phyloP scores from a whole-genome alignment of 2,797 vertebrate species.

The Sebastes umbrosus region DNA sequence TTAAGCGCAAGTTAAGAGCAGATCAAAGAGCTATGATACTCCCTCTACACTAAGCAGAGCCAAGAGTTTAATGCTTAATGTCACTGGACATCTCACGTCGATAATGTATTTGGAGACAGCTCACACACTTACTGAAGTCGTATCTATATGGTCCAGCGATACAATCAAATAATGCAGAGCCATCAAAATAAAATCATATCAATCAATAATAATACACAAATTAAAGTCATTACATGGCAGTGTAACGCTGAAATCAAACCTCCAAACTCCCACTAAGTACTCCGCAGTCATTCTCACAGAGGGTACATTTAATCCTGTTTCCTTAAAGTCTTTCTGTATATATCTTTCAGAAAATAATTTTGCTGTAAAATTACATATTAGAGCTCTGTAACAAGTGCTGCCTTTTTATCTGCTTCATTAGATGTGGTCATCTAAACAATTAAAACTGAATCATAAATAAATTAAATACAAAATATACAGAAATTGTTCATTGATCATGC shows the following conservation, averaged over 20 bases:
- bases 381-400: conserved; percentile 29
- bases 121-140: background rate
- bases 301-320: background rate
- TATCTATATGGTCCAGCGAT: background rate
- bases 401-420: conserved; percentile 22
- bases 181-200: conserved; percentile 36
- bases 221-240: conserved; percentile 69
- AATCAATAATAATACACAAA: conserved; percentile 28
- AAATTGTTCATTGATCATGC: background rate
- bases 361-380: background rate
- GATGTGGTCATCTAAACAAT: conserved; percentile 9
- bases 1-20: conserved; percentile 50
- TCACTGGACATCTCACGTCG: conserved; percentile 5
- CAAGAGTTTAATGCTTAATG: conserved; percentile 7
- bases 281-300: conserved; percentile 4
- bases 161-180: conserved; percentile 32
- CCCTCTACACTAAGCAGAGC: background rate
- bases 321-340: background rate
- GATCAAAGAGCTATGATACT: background rate
- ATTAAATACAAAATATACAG: conserved; percentile 64
- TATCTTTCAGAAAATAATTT: background rate
- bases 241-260: conserved; percentile 64
- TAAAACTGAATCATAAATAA: conserved; percentile 68
- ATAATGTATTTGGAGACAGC: background rate
- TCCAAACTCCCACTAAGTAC: conserved; percentile 22